Evolutionary conservation across 2,888 invertebrate species (phyloP), one percentile per base, ranked within the genome.

Genomic region (Cylindroiulus punctatus): DNA sequence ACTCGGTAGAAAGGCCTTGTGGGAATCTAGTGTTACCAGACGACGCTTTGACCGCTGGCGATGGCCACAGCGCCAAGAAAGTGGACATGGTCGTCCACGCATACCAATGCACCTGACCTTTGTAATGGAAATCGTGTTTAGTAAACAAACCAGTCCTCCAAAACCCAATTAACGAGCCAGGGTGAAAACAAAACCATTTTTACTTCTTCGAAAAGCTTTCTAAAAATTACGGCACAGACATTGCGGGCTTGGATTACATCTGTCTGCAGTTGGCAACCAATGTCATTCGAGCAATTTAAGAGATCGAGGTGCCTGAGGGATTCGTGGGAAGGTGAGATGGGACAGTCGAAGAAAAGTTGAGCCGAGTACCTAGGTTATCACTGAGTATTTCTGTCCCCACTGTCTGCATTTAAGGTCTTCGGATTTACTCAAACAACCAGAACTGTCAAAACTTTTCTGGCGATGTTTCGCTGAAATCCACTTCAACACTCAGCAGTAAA

Each of bases 111-210:
- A 7, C 26, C 5, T 65, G 26, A 26, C 26, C 65, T 10, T 26
- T 65, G 26, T 22, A 65, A 65, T 65, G 65, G 65, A 65, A 65
- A 65, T 65, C 65, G 19, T 65, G 26, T 65, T 65, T 65, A 65
- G 65, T 65, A 65, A 65, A 65, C 65, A 65, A 65, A 65, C 65
- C 65, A 65, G 26, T 26, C 26, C 65, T 26, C 26, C 4, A 10
- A 65, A 65, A 65, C 65, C 65, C 19, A 65, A 65, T 65, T 65
- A 65, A 65, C 65, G 65, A 10, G 4, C 65, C 19, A 26, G 4
- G 26, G 7, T 26, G 65, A 65, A 65, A 65, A 26, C 26, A 26
- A 26, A 65, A 65, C 65, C 65, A 26, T 65, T 65, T 65, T 26
- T 26, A 65, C 3, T 65, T 65, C 65, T 65, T n/a, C 65, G 19